Base-by-base conservation (phyloP, 1,140 invertebrate species). In the Nymphalis io region DNA sequence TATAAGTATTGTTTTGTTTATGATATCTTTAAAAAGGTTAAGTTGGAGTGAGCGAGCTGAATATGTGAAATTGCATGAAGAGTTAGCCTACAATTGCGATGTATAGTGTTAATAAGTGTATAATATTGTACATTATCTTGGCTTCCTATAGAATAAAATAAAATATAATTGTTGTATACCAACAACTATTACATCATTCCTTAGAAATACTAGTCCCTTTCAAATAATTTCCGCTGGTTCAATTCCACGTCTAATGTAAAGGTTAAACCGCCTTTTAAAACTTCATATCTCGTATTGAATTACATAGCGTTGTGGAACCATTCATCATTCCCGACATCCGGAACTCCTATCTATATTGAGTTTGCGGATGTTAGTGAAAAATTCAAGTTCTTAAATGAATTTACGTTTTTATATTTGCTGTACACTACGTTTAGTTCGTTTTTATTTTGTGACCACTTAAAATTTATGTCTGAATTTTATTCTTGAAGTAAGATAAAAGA, bases 251-350 rank as follows among this genome's bases (percentile, higher is more conserved):
- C 11, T 21, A 23, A 53, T 53, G 21, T 23, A 23, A 53, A 15
- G 51, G 51, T 53, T 48, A 48, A 48, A 18, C 44, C 44, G 44
- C n/a, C 44, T 48, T 48, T 53, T 53, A 53, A 53, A 53, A 23
- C 51, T 53, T 53, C 21, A 53, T 53, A 4, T 15, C 51, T 53
- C 18, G 51, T 53, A 23, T 53, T 53, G 18, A 53, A n/a, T 53
- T 51, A 44, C 40, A 44, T 44, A 44, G 40, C 40, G 40, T 5
- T 8, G 18, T 18, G 46, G n/a, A 10, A 16, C 46, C 46, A 18
- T 48, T 16, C 46, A 48, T 48, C 46, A 48, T 18, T 16, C 3
- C n/a, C 46, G n/a, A 48, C 46, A 48, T 20, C 20, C 48, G 48
- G 16, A 20, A 11, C 11, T 5, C 16, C 16, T 51, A 18, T 16